Percentiles rank a stretch among this genome's conserved stretches.
phyloP scores from a whole-genome alignment of 2,113 vertebrate genomes.

The Camelus bactrianus region DNA sequence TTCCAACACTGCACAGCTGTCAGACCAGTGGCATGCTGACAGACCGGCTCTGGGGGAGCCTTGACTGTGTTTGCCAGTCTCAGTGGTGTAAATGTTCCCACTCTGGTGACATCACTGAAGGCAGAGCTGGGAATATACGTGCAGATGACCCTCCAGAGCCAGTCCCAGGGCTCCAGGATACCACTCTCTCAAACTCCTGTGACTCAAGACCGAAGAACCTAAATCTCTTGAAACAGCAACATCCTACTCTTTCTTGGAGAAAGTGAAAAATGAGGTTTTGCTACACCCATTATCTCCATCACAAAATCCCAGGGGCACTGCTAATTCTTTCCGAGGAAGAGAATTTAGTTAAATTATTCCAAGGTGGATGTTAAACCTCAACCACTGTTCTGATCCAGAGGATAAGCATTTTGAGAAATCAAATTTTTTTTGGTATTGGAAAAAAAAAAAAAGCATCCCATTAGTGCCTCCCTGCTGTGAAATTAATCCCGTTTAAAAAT shows the following conservation, averaged over 20 bases:
- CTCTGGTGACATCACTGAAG: fast-evolving
- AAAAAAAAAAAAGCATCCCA: not conserved
- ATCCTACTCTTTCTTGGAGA: not conserved
- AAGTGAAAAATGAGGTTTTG: not conserved
- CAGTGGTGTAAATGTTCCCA: not conserved
- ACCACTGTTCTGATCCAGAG: not conserved
- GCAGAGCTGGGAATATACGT: not conserved
- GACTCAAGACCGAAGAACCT: slow-evolving; percentile 53
- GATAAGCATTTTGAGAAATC: not conserved
- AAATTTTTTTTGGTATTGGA: not conserved
- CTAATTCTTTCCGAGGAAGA: slow-evolving; percentile 4
- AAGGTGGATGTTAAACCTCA: slow-evolving; percentile 42
- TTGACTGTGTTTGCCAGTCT: not conserved
- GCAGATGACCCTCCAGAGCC: not conserved
- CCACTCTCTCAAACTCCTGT: not conserved
- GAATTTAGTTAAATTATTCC: slow-evolving; percentile 16
- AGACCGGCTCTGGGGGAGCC: fast-evolving
- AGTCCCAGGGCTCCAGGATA: fast-evolving
- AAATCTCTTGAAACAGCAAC: slow-evolving; percentile 55
- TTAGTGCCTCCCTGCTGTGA: not conserved
- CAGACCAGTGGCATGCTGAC: fast-evolving
- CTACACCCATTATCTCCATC: not conserved
- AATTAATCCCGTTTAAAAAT: slow-evolving; percentile 57
- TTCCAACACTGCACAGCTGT: slow-evolving; percentile 45
- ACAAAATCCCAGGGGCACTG: slow-evolving; percentile 1